Percentiles rank a stretch among this genome's conserved stretches.
Evolutionary conservation across 2,888 invertebrate genomes (phyloP).

Genomic region (Noctuana brunneofusca): DNA sequence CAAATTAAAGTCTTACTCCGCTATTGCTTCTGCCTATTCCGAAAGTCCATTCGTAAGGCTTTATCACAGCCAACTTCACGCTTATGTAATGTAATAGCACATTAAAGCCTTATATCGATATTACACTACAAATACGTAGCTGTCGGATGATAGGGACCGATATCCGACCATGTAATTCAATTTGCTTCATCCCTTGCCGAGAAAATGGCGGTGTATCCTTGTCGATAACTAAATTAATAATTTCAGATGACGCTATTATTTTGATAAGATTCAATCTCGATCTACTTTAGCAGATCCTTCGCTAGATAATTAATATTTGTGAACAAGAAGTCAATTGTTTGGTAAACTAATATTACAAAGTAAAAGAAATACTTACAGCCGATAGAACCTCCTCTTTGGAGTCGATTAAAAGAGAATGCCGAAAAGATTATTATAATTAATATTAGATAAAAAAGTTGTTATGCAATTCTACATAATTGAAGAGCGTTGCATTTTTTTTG

Average conservation of each 20-base stretch:
- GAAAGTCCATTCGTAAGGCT: slow-evolving; percentile 1
- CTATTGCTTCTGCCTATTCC: neutral
- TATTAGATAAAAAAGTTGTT: too few species aligned
- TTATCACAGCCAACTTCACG: slow-evolving; percentile 10
- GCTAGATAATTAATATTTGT: slow-evolving; percentile 5
- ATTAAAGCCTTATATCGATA: slow-evolving; percentile 19
- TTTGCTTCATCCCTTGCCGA: slow-evolving; percentile 64
- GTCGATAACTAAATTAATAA: slow-evolving; percentile 66
- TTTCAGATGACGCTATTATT: slow-evolving; percentile 61
- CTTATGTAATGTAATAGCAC: slow-evolving; percentile 17
- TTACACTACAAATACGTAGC: slow-evolving; percentile 16
- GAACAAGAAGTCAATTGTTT: neutral
- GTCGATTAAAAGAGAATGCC: too few species aligned
- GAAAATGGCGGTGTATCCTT: slow-evolving; percentile 65
- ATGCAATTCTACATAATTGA: too few species aligned
- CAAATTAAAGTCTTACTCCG: too few species aligned
- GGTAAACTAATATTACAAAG: neutral
- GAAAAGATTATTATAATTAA: too few species aligned
- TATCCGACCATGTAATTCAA: slow-evolving; percentile 67
- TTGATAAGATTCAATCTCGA: slow-evolving; percentile 44
- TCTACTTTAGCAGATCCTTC: slow-evolving; percentile 29
- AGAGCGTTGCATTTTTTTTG: too few species aligned
- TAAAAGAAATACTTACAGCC: too few species aligned
- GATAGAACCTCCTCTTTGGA: too few species aligned
- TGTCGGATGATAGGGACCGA: slow-evolving; percentile 52